Conservation (phyloP, 2,888 invertebrate species). For the Cephus spinipes region DNA sequence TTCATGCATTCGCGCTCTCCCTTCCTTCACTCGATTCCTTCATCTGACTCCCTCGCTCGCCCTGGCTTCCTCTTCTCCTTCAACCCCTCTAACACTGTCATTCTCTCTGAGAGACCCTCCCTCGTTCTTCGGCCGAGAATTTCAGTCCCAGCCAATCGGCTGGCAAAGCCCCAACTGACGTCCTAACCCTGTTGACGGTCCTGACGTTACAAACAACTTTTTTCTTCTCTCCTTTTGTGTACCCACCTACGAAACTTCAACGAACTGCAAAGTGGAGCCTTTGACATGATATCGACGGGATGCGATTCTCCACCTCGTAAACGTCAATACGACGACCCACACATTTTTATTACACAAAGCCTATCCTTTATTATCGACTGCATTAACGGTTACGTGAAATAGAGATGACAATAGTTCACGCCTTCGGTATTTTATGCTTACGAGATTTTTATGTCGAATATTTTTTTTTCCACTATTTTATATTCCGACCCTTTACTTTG, state of each 20-base stretch:
- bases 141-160: not conserved
- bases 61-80: constrained; percentile 1
- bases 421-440: not conserved
- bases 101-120: not conserved
- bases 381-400: not conserved
- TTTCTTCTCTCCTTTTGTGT: not conserved
- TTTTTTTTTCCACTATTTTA: not conserved
- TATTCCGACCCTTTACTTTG: not conserved
- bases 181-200: not conserved
- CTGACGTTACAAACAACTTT: not conserved
- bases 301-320: not conserved
- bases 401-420: not conserved
- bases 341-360: not conserved
- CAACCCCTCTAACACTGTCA: not conserved
- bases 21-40: constrained; percentile 21
- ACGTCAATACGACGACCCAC: not conserved
- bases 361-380: not conserved
- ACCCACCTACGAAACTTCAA: not conserved
- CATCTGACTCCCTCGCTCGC: constrained; percentile 20
- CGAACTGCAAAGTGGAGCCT: not conserved
- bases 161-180: not conserved
- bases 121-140: not conserved
- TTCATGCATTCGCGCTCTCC: constrained; percentile 48
- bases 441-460: not conserved
- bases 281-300: not conserved